A percentile compares a stretch with the other conserved stretches of the same genome.
These are phyloP conservation scores for Drosophila nigromelanica DNA, from an alignment of 1,140 invertebrate species.

Conservation along the genomic window DNA sequence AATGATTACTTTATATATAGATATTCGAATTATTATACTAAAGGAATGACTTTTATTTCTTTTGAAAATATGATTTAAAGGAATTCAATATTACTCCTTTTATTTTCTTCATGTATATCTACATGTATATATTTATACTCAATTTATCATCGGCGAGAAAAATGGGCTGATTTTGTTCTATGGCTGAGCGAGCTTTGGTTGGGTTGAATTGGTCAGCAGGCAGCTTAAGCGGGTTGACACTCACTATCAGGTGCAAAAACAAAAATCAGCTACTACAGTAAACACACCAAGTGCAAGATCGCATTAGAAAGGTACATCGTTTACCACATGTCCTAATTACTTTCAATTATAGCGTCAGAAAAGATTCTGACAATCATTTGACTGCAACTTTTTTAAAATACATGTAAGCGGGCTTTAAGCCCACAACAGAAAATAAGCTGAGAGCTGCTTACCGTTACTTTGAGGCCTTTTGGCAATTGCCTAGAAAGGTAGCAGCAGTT, in stretches of 20 bases:
- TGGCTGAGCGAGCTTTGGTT: conserved; percentile 27
- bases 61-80: too few relatives aligned
- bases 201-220: neutral
- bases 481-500: conserved; percentile 40
- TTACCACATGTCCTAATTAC: conserved; percentile 1
- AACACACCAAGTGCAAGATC: neutral
- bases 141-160: conserved; percentile 44
- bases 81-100: too few relatives aligned
- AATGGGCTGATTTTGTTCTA: conserved; percentile 57
- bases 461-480: conserved; percentile 31
- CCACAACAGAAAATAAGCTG: conserved; percentile 1
- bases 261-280: conserved; percentile 21
- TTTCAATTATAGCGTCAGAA: conserved; percentile 7
- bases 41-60: too few relatives aligned
- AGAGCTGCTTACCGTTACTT: conserved; percentile 8
- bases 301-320: conserved; percentile 1
- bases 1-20: too few relatives aligned
- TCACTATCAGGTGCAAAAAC: conserved; percentile 18
- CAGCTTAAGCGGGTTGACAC: conserved; percentile 11
- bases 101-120: neutral
- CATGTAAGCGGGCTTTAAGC: neutral
- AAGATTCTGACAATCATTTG: conserved; percentile 14
- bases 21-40: too few relatives aligned
- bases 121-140: conserved; percentile 12
- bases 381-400: conserved; percentile 14